Conservation (phyloP, 2,888 invertebrate genomes). For the Argynnis bischoffii region DNA sequence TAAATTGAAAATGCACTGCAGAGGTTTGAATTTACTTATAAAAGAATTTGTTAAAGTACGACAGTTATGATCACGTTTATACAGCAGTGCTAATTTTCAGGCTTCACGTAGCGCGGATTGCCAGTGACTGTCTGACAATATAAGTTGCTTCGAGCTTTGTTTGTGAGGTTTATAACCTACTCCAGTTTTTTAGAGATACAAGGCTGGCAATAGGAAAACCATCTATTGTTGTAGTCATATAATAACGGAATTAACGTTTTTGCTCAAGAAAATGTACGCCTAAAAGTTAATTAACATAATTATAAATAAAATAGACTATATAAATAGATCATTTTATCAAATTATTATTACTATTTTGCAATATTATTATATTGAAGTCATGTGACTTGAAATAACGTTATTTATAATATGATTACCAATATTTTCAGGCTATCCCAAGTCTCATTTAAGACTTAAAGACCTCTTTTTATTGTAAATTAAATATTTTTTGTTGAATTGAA, state of each 20-base stretch:
- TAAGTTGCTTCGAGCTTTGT: slow-evolving; percentile 58
- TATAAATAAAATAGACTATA: too few relatives aligned
- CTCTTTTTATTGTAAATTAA: too few relatives aligned
- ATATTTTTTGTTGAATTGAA: too few relatives aligned
- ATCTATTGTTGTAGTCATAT: slow-evolving; percentile 47
- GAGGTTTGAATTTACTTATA: background rate
- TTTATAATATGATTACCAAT: too few relatives aligned
- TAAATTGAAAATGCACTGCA: background rate
- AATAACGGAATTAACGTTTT: slow-evolving; percentile 24
- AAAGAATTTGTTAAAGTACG: background rate
- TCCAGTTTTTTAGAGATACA: slow-evolving; percentile 68
- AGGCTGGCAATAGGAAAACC: slow-evolving; percentile 53
- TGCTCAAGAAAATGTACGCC: slow-evolving; percentile 4
- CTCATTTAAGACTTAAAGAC: too few relatives aligned
- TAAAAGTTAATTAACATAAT: background rate
- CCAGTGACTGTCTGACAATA: slow-evolving; percentile 51
- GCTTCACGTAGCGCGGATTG: slow-evolving; percentile 54
- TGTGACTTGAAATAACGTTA: too few relatives aligned
- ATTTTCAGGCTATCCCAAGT: too few relatives aligned
- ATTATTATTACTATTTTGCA: too few relatives aligned
- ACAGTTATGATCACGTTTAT: background rate
- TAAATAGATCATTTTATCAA: too few relatives aligned
- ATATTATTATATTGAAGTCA: too few relatives aligned
- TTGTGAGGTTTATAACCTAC: slow-evolving; percentile 63
- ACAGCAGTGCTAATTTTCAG: slow-evolving; percentile 52